Evolutionary conservation across 2,797 vertebrate genomes (phyloP).

Genomic region (Premnoplex brunnescens): DNA sequence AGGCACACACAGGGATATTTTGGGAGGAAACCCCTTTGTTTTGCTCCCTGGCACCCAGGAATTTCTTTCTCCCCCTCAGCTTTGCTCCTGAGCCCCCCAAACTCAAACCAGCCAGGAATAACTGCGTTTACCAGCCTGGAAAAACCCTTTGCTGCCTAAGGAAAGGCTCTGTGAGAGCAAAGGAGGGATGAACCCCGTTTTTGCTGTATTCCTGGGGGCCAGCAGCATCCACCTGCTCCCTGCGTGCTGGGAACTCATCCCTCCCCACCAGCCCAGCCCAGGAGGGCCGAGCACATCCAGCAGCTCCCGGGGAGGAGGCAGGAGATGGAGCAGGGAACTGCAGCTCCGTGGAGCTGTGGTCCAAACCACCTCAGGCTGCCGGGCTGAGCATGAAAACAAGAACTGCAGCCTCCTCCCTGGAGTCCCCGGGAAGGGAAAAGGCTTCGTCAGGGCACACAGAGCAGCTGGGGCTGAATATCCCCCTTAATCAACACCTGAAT

Average conservation of each 20-base stretch:
- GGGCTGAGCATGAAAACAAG: background rate
- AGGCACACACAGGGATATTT: background rate
- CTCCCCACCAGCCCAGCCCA: accelerated
- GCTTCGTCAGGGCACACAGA: accelerated
- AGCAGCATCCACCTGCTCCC: background rate
- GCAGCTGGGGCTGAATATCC: background rate
- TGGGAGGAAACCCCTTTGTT: background rate
- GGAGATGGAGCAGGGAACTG: background rate
- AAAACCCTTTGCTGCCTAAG: background rate
- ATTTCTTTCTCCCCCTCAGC: background rate
- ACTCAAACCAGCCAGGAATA: background rate
- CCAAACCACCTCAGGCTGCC: background rate
- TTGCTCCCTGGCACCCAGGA: background rate
- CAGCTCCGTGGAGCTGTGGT: background rate
- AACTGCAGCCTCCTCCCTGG: background rate
- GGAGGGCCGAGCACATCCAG: background rate
- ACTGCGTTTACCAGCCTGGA: background rate
- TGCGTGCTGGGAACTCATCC: accelerated
- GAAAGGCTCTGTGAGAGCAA: background rate
- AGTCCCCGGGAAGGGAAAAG: background rate
- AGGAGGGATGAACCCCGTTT: accelerated
- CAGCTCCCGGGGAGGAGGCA: background rate
- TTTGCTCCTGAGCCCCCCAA: background rate
- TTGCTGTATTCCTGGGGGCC: accelerated
- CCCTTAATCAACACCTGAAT: background rate